Conservation (phyloP, 2,888 invertebrate genomes). For the Drosophila mayaguana region DNA sequence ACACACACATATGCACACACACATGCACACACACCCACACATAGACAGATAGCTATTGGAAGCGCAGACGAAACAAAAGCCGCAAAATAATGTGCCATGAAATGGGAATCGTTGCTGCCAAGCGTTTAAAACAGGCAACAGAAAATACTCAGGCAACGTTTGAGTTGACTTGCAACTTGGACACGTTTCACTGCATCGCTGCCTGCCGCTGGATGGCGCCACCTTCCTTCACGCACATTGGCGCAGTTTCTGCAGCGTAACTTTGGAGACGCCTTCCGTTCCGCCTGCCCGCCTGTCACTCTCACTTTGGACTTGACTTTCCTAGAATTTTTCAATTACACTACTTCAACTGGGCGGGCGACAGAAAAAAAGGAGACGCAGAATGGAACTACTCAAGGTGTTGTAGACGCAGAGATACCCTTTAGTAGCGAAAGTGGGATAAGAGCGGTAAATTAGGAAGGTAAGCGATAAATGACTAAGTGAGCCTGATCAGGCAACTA, state of each 20-base stretch:
- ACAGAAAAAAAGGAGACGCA: not conserved
- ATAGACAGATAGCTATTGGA: slow-evolving; percentile 30
- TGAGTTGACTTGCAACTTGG: slow-evolving; percentile 54
- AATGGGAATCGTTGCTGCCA: slow-evolving; percentile 76
- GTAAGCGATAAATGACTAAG: not conserved
- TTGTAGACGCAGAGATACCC: slow-evolving; percentile 15
- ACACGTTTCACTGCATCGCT: slow-evolving; percentile 58
- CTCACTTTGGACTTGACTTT: slow-evolving; percentile 82
- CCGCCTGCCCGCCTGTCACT: slow-evolving; percentile 70
- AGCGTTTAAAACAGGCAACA: slow-evolving; percentile 26
- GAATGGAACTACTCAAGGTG: no score
- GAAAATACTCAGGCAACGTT: not conserved
- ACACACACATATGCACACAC: slow-evolving; percentile 14
- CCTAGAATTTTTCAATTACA: slow-evolving; percentile 81
- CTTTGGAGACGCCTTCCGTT: slow-evolving; percentile 72
- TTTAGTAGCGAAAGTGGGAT: not conserved
- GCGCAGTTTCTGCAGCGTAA: slow-evolving; percentile 77
- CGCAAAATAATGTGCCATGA: slow-evolving; percentile 83
- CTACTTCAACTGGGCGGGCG: slow-evolving; percentile 64
- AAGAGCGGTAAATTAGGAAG: not conserved
- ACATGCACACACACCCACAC: not conserved
- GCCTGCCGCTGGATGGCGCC: slow-evolving; percentile 26
- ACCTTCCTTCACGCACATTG: slow-evolving; percentile 45
- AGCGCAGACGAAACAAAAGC: slow-evolving; percentile 71
- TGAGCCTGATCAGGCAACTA: not conserved